Percentiles rank a stretch among this genome's conserved stretches.
Conservation (phyloP, 2,113 vertebrate species). For the Colaptes auratus region DNA sequence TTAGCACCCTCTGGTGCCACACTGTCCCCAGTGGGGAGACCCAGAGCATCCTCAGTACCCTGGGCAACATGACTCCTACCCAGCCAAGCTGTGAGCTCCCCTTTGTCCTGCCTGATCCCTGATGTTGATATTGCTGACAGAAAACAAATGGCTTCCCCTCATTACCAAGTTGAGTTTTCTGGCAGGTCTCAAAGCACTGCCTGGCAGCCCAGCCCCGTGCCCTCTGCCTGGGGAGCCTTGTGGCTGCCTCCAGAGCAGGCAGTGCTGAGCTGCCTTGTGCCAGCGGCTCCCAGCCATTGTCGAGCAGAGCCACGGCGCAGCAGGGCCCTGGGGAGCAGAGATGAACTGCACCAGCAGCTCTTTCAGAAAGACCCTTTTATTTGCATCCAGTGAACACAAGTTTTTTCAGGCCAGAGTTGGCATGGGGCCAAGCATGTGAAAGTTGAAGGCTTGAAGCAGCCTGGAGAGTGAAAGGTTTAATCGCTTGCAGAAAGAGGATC, state of each 20-base stretch:
- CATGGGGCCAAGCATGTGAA: slow-evolving; percentile 58
- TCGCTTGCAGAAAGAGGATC: slow-evolving; percentile 50
- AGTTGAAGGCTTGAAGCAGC: slow-evolving; percentile 58
- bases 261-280: neutral
- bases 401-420: slow-evolving; percentile 36
- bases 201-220: neutral
- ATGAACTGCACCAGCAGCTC: neutral
- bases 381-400: slow-evolving; percentile 14
- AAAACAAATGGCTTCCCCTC: slow-evolving; percentile 17
- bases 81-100: accelerated
- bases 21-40: neutral
- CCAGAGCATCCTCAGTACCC: neutral
- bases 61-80: accelerated
- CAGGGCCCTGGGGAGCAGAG: accelerated
- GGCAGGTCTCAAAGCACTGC: neutral
- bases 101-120: neutral
- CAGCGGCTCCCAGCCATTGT: neutral
- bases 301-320: neutral
- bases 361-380: slow-evolving; percentile 58
- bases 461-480: slow-evolving; percentile 58
- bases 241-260: neutral
- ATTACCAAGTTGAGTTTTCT: neutral
- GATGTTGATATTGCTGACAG: neutral
- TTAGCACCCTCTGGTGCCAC: neutral
- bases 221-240: neutral